Evolutionary conservation across 2,797 vertebrate species (phyloP).

Genomic region (Adrianichthys oophorus): DNA sequence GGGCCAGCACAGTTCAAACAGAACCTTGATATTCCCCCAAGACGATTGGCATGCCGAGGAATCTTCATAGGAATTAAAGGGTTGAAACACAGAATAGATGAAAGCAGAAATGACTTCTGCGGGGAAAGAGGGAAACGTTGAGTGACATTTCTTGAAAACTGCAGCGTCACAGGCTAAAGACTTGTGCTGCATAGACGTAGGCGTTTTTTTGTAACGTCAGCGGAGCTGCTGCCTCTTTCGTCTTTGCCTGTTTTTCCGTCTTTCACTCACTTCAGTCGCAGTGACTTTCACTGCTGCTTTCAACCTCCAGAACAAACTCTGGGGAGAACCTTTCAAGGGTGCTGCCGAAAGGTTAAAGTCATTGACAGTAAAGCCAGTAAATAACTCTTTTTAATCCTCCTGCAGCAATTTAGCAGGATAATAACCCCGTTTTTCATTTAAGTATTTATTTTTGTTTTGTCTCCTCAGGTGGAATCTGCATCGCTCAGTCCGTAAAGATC

Average conservation of each 20-base stretch:
- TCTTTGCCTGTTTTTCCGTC: conserved; percentile 1
- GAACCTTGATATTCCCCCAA: too few species aligned
- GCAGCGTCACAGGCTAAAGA: too few species aligned
- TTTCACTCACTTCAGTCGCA: neutral
- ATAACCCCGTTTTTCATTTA: neutral
- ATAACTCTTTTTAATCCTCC: neutral
- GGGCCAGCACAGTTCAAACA: too few species aligned
- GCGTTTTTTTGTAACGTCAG: neutral
- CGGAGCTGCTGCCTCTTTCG: neutral
- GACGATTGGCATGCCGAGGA: too few species aligned
- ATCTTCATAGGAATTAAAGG: too few species aligned
- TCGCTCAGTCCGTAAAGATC: conserved; percentile 95
- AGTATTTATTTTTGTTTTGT: conserved; percentile 6
- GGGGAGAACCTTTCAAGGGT: neutral
- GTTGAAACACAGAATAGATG: too few species aligned
- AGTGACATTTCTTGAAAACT: conserved; percentile 2
- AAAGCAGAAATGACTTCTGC: too few species aligned
- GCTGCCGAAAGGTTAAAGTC: conserved; percentile 16
- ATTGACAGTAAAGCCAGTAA: too few species aligned
- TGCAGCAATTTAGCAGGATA: neutral
- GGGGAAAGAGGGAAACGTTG: neutral
- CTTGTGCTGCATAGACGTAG: neutral
- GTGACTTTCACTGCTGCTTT: conserved; percentile 1
- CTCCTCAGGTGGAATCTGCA: conserved; percentile 90
- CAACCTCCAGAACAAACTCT: conserved; percentile 5